Base-by-base conservation (phyloP, 2,797 vertebrate genomes). In the Echeneis naucrates region DNA sequence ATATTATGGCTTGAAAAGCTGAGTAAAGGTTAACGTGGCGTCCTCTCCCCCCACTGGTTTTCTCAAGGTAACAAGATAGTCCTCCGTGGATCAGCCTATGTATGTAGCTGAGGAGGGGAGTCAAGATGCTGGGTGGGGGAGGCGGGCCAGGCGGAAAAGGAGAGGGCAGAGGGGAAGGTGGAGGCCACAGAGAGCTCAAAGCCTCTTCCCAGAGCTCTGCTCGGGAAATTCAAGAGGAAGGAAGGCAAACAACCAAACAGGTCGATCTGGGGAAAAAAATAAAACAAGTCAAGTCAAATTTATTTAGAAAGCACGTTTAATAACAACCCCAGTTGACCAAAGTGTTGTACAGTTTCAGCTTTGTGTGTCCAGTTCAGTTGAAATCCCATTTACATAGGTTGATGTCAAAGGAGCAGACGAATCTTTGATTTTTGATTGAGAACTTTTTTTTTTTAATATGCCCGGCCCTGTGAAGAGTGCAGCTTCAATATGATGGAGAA, bases 81-180 rank as follows among this genome's bases (percentile, higher is more conserved):
- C 2, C 24, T 19, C n/a, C 51, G 42, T 35, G 40, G 52, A 58
- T 69, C 66, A 71, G 21, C 61, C 53, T 64, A 54, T 52, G 75
- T 59, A 61, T 77, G 78, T 80, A 80, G 77, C 60, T 77, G 78
- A 73, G 62, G 60, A 64, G 40, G 52, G 58, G 27, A 65, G 60
- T 68, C 35, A 57, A 64, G 68, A 73, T 33, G 4, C 48, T 30
- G n/a, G 59, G 58, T 56, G 82, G 71, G 70, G 71, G 72, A 69
- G 73, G 70, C 66, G 53, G 64, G 6, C 30, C 27, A 17, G 35
- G 24, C 23, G 35, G 30, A 21, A 44, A 66, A 68, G 40, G 50
- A 74, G 59, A 71, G 68, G 67, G 52, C 64, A 61, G 30, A 58
- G 58, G 56, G 65, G 30, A 30, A 6, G 30, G 30, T 30, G 30